phyloP scores from a whole-genome alignment of 2,797 vertebrate species.

The Nyctibius grandis region DNA sequence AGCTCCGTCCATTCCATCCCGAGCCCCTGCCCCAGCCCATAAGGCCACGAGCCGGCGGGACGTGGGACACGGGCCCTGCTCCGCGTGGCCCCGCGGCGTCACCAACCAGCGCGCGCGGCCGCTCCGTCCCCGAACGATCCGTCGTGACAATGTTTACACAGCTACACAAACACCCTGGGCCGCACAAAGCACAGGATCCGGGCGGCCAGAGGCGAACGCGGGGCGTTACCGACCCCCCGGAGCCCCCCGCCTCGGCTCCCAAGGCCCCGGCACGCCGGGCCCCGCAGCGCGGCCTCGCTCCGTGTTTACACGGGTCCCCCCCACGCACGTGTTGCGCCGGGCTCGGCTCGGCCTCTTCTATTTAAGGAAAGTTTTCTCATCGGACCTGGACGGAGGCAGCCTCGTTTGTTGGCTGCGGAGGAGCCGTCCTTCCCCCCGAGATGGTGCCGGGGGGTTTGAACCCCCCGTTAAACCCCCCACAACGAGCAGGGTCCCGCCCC shows the following conservation, averaged over 20 bases:
- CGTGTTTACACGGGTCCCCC: not conserved
- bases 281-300: fast-evolving
- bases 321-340: no score
- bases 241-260: not conserved
- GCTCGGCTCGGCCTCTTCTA: not conserved
- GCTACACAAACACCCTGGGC: not conserved
- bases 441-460: no score
- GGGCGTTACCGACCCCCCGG: fast-evolving
- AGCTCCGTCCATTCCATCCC: no score
- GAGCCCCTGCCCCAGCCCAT: no score
- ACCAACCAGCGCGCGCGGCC: not conserved
- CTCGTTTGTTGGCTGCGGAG: fast-evolving
- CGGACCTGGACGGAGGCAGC: not conserved
- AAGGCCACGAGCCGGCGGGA: fast-evolving
- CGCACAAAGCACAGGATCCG: no score
- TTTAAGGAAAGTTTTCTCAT: not conserved
- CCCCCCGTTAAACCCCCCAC: fast-evolving
- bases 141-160: not conserved
- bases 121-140: not conserved
- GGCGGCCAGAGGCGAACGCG: fast-evolving
- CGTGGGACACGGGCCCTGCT: not conserved
- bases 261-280: fast-evolving
- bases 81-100: no score
- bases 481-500: not conserved
- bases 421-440: no score